A percentile compares a stretch with the other conserved stretches of the same genome.
Evolutionary conservation across 2,888 invertebrate genomes (phyloP).

Genomic region (Epicampocera succincta): DNA sequence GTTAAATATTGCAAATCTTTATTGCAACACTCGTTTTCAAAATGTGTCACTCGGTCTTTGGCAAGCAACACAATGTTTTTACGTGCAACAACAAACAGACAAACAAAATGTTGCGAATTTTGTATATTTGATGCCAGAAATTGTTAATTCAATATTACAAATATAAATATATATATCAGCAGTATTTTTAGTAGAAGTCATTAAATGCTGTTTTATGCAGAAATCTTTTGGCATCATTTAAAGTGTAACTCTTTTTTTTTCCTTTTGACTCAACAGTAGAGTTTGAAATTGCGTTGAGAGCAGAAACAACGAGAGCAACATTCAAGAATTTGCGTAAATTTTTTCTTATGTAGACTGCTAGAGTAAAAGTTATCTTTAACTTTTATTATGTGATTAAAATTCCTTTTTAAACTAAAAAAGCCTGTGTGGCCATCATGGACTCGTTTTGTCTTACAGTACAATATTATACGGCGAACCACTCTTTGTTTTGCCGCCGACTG

Average conservation of each 20-base stretch:
- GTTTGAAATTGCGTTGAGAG: background rate
- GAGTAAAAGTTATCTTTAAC: too few species aligned
- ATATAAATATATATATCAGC: background rate
- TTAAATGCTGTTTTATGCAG: constrained; percentile 9
- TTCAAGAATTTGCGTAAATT: too few species aligned
- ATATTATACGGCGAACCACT: too few species aligned
- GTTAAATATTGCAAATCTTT: constrained; percentile 34
- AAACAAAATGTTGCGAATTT: constrained; percentile 63
- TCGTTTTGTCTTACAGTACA: too few species aligned
- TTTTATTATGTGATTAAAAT: too few species aligned
- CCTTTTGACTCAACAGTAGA: constrained; percentile 3
- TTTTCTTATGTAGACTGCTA: too few species aligned
- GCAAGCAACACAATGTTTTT: constrained; percentile 44
- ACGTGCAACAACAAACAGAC: constrained; percentile 12
- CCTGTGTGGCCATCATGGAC: too few species aligned
- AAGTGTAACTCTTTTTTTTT: background rate
- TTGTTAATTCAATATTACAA: constrained; percentile 37
- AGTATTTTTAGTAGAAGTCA: background rate
- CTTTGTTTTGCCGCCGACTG: constrained; percentile 9
- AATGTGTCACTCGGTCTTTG: constrained; percentile 59
- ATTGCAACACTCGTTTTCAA: constrained; percentile 45
- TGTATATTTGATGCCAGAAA: constrained; percentile 58
- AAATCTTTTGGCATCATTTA: constrained; percentile 20
- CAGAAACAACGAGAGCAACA: too few species aligned
- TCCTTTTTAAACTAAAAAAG: too few species aligned